Evolutionary conservation across 2,888 invertebrate genomes (phyloP).

Genomic region (Rambutsinella grinnellia): DNA sequence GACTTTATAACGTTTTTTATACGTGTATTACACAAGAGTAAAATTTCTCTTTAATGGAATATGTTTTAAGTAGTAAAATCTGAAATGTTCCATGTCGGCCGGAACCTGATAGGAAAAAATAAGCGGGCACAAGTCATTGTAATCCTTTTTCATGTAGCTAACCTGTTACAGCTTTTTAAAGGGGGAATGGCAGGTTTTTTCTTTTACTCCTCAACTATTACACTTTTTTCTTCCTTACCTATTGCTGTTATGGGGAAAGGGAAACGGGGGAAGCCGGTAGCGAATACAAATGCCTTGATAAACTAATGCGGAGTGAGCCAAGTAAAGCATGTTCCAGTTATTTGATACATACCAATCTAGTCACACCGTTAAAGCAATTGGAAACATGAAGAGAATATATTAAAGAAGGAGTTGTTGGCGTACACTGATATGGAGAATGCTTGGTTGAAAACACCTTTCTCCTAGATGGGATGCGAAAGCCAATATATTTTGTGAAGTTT

Average conservation of each 20-base stretch:
- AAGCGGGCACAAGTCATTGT: background rate
- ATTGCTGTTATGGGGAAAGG: background rate
- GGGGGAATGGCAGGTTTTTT: background rate
- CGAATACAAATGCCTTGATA: slow-evolving; percentile 42
- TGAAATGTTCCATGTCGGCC: background rate
- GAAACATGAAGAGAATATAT: slow-evolving; percentile 33
- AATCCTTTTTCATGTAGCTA: slow-evolving; percentile 21
- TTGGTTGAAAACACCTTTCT: slow-evolving; percentile 3
- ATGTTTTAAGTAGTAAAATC: background rate
- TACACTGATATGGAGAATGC: no score
- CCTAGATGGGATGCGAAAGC: background rate
- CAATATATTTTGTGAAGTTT: background rate
- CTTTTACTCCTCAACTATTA: no score
- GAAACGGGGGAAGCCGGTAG: background rate
- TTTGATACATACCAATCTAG: slow-evolving; percentile 43
- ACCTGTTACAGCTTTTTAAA: slow-evolving; percentile 28
- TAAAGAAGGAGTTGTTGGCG: no score
- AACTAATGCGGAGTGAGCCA: slow-evolving; percentile 20
- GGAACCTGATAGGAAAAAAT: no score
- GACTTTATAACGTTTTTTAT: no score
- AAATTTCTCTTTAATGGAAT: slow-evolving; percentile 16
- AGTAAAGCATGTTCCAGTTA: slow-evolving; percentile 36
- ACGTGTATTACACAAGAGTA: background rate
- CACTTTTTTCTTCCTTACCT: background rate
- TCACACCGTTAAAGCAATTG: slow-evolving; percentile 45